Evolutionary conservation across 2,888 invertebrate genomes (phyloP), one percentile per base, ranked within the genome.

Genomic region (Hirudinaria manillensis): DNA sequence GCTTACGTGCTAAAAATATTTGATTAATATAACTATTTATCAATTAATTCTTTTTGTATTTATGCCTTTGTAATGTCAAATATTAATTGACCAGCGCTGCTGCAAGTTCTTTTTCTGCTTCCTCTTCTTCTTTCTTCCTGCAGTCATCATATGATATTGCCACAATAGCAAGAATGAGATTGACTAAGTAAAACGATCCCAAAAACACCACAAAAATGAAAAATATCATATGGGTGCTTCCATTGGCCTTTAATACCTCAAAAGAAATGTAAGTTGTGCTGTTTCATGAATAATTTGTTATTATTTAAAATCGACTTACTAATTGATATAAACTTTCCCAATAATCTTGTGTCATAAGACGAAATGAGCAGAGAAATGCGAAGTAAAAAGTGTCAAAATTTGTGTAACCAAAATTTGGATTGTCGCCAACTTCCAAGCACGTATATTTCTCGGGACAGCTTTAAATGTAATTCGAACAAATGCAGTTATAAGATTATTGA

Each of bases 121-220:
- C 93, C 0, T 85, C 86, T n/a, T 81, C 78, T 78, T 84, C 80
- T 74, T 78, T 79, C 70, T 80, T 80, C 73, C 96, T 95, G 87
- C 96, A 89, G 88, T 98, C 97, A 87, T 97, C 96, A 88, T 98
- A 98, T 74, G 95, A 95, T 96, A 97, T 97, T 83, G 97, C 96
- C 87, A 97, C 97, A 87, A 98, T 97, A 86, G 97, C 97, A 89
- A 98, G 91, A 87, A 97, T 98, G 89, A 98, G 91, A 88, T 98
- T 65, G 29, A 73, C 45, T 85, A 98, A 91, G 89, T 97, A 98
- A 89, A 96, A 97, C 79, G 96, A 97, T 83, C 97, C 97, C 87
- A 98, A 90, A 89, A 98, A 94, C 88, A 98, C 97, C 86, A 97
- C 96, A 82, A 97, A 92, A 84, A 97, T 93, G 89, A 98, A 98